Evolutionary conservation across 2,113 vertebrate genomes (phyloP), one percentile per base, ranked within the genome.

Genomic region (Peucedramus taeniatus): DNA sequence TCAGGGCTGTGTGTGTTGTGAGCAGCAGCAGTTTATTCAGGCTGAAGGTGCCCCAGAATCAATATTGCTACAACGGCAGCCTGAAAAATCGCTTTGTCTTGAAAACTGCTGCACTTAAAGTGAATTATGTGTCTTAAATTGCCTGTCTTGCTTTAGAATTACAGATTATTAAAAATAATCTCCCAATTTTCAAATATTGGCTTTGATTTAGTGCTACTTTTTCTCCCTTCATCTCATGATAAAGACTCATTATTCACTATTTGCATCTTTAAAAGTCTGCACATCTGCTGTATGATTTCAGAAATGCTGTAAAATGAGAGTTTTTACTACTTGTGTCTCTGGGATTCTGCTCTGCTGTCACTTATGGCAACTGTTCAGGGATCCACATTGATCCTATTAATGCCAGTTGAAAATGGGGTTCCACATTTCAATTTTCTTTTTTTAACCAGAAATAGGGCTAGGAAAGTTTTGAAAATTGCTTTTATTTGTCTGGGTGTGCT

Each of bases 101-200:
- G 78, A 66, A 88, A 87, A 87, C 81, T 69, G 40, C n/a, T 65
- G 6, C 59, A 33, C 39, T 93, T 85, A 56, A 63, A 83, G 60
- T 4, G 8, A 74, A 84, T 81, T 59, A 40, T 27, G 1, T 18
- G 35, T 72, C 64, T 85, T 83, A 8, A 87, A 83, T 61, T n/a
- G 50, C 14, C 66, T 0, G 0, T 81, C 13, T 76, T 61, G 44
- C 70, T 93, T 89, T 39, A 71, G 71, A 72, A 57, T 65, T 83
- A n/a, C 17, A 83, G 45, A 26, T 24, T 76, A 33, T 66, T 89
- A 63, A 91, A 87, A 87, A 60, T 69, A 84, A 88, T 81, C 27
- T 33, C 68, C 9, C 5, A 19, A 5, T 45, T 89, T 93, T 69
- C 18, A 44, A 42, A 70, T 3, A 7, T 3, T 64, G 27, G 4